phyloP scores from a whole-genome alignment of 1,140 invertebrate genomes.

The Cydia splendana region DNA sequence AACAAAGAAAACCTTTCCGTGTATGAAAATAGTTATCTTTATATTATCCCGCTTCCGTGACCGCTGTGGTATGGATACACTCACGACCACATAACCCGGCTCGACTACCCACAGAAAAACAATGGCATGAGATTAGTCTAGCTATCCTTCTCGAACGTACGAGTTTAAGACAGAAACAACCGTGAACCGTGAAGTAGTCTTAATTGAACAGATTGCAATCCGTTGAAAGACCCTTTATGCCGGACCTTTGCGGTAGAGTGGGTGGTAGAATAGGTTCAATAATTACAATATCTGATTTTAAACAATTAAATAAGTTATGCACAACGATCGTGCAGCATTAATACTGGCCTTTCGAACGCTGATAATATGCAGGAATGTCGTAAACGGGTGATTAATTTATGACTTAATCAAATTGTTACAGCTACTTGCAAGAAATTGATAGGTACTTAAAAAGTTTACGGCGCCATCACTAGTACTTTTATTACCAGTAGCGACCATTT shows the following conservation, averaged over 20 bases:
- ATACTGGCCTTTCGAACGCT: conserved; percentile 40
- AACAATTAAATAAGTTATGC: conserved; percentile 40
- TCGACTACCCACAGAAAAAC: conserved; percentile 7
- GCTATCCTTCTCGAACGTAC: background rate
- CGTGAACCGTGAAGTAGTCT: background rate
- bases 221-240: conserved; percentile 29
- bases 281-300: conserved; percentile 31
- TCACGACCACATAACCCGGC: conserved; percentile 46
- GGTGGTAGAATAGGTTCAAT: conserved; percentile 14
- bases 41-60: conserved; percentile 54
- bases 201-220: conserved; percentile 8
- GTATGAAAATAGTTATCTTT: conserved; percentile 35
- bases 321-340: conserved; percentile 36
- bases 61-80: conserved; percentile 40
- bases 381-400: conserved; percentile 36
- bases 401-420: background rate
- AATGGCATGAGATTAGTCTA: background rate
- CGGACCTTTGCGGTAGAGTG: conserved; percentile 42
- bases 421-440: background rate
- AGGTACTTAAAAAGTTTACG: background rate
- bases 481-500: background rate
- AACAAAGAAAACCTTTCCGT: conserved; percentile 36
- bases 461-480: background rate
- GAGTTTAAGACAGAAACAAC: background rate
- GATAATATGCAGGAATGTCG: conserved; percentile 37